A percentile compares a stretch with the other conserved stretches of the same genome.
phyloP scores from a whole-genome alignment of 2,113 vertebrate species.

The Scalopus aquaticus region DNA sequence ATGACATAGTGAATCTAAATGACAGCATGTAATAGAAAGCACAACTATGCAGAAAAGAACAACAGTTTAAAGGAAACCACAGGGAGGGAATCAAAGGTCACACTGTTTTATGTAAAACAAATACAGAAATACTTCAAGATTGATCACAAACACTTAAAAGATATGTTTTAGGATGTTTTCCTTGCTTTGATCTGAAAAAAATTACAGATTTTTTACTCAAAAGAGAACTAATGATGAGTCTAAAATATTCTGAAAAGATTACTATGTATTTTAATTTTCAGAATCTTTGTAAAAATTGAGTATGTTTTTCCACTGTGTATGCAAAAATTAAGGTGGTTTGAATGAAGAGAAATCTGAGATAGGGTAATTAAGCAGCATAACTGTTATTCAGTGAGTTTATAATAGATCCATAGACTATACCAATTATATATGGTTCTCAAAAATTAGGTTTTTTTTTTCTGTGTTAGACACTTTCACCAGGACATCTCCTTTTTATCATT shows the following conservation, averaged over 20 bases:
- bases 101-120: slow-evolving; percentile 80
- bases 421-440: not conserved
- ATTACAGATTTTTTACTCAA: slow-evolving; percentile 9
- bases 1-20: slow-evolving; percentile 77
- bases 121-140: slow-evolving; percentile 68
- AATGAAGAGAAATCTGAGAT: not conserved
- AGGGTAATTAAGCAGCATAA: not conserved
- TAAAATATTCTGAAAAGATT: not conserved
- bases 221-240: not conserved
- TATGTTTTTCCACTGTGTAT: not conserved
- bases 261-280: slow-evolving; percentile 8
- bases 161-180: slow-evolving; percentile 27
- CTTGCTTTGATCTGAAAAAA: slow-evolving; percentile 31
- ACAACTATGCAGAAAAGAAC: slow-evolving; percentile 78
- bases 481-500: not conserved
- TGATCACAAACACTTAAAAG: slow-evolving; percentile 57
- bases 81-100: slow-evolving; percentile 76
- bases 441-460: not conserved
- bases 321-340: slow-evolving; percentile 21
- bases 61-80: slow-evolving; percentile 82
- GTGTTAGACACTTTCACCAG: not conserved
- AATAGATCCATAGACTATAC: not conserved
- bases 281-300: slow-evolving; percentile 9
- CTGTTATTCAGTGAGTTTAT: not conserved
- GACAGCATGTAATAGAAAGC: slow-evolving; percentile 81